Percentiles rank a stretch among this genome's conserved stretches.
These are phyloP conservation scores for Adelognathus sp. DNA, from an alignment of 2,888 invertebrate species.

Conservation along the genomic window DNA sequence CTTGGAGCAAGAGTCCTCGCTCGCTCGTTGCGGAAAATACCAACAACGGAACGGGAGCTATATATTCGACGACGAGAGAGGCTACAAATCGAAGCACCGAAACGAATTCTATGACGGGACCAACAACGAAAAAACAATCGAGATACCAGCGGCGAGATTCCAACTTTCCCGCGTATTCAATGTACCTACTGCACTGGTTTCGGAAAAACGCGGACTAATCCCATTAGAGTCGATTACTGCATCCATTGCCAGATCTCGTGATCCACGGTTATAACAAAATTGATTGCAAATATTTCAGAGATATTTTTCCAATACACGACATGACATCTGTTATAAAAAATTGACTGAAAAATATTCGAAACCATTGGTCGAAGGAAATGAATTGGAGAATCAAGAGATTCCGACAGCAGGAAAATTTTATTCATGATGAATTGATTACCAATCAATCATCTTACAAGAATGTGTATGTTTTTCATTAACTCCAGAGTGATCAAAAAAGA, in stretches of 20 bases:
- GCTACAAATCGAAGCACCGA: slow-evolving; percentile 10
- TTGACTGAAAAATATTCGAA: too few relatives aligned
- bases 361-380: too few relatives aligned
- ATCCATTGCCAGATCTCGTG: neutral
- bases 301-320: too few relatives aligned
- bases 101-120: slow-evolving; percentile 36
- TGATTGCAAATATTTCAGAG: too few relatives aligned
- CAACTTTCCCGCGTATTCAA: slow-evolving; percentile 6
- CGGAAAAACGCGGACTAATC: neutral
- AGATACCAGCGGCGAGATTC: slow-evolving; percentile 35
- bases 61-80: slow-evolving; percentile 9
- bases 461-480: too few relatives aligned
- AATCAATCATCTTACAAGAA: too few relatives aligned
- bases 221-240: neutral
- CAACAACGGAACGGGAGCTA: slow-evolving; percentile 35
- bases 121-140: slow-evolving; percentile 47
- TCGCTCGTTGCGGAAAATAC: slow-evolving; percentile 8
- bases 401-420: too few relatives aligned
- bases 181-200: neutral
- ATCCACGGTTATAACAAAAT: too few relatives aligned
- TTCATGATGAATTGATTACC: too few relatives aligned
- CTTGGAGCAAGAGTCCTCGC: neutral
- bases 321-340: too few relatives aligned
- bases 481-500: too few relatives aligned
- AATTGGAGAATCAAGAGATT: too few relatives aligned